A percentile compares a stretch with the other conserved stretches of the same genome.
phyloP scores from a whole-genome alignment of 2,888 invertebrate genomes.

The Andrena trimmerana region DNA sequence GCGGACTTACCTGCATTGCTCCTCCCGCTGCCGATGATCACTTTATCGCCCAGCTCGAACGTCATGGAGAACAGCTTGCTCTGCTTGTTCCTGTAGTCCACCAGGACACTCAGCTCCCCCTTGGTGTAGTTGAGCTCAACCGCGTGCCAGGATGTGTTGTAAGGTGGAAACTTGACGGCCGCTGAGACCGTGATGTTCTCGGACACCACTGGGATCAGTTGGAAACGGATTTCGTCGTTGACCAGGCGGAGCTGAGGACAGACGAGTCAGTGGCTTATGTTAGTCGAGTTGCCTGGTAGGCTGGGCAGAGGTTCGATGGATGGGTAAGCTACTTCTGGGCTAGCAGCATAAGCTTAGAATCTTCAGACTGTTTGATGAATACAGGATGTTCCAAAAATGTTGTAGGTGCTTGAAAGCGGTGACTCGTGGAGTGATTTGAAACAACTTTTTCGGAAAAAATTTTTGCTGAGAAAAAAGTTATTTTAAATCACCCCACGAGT shows the following conservation, averaged over 20 bases:
- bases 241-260: constrained; percentile 89
- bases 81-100: constrained; percentile 91
- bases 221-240: constrained; percentile 94
- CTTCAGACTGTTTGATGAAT: too few species aligned
- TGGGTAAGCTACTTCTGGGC: too few species aligned
- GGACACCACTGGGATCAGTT: constrained; percentile 90
- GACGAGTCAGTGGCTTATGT: neutral
- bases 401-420: too few species aligned
- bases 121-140: constrained; percentile 92
- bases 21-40: constrained; percentile 93
- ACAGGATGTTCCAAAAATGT: too few species aligned
- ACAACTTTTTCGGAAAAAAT: too few species aligned
- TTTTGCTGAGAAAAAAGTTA: too few species aligned
- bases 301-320: too few species aligned
- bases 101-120: constrained; percentile 90
- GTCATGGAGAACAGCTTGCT: constrained; percentile 89
- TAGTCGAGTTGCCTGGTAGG: neutral
- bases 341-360: too few species aligned
- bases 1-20: constrained; percentile 85
- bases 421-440: too few species aligned
- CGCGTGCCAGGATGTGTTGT: constrained; percentile 93
- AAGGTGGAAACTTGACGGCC: constrained; percentile 92
- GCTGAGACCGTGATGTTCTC: constrained; percentile 92
- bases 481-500: too few species aligned
- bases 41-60: constrained; percentile 90